Conservation (phyloP, 2,113 vertebrate species). For the Strix uralensis region DNA sequence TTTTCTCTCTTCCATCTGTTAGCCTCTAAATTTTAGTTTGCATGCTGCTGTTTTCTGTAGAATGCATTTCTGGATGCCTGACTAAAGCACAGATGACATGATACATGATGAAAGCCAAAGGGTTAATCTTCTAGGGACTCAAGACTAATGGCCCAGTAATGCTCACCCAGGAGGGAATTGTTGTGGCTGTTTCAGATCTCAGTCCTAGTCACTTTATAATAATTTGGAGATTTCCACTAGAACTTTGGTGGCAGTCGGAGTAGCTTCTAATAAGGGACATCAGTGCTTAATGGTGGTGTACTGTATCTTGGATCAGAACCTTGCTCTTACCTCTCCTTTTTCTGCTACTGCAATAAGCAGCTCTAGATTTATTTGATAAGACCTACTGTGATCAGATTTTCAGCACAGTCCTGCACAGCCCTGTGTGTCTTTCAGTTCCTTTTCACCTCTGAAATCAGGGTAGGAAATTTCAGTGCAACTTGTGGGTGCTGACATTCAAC, state of each 20-base stretch:
- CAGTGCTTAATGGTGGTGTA: background rate
- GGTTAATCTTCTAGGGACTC: conserved; percentile 37
- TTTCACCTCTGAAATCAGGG: background rate
- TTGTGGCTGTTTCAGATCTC: conserved; percentile 3
- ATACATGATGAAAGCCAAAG: background rate
- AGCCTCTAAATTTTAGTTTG: background rate
- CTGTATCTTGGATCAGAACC: background rate
- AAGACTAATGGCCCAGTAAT: conserved; percentile 23
- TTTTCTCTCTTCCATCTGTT: background rate
- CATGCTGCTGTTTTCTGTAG: background rate
- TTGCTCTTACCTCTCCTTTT: background rate
- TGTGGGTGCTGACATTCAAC: background rate
- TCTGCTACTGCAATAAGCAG: background rate
- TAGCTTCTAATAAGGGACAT: background rate
- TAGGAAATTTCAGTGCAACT: background rate
- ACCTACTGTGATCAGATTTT: background rate
- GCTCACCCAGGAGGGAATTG: conserved; percentile 16
- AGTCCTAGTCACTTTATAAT: background rate
- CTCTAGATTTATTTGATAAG: background rate
- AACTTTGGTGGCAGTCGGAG: background rate
- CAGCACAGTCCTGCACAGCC: background rate
- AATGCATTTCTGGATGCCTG: background rate
- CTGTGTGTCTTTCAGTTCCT: background rate
- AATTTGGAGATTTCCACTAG: background rate
- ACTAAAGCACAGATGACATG: background rate